A percentile compares a stretch with the other conserved stretches of the same genome.
Evolutionary conservation across 2,888 invertebrate species (phyloP).

Genomic region (Amblyjoppa proteus): DNA sequence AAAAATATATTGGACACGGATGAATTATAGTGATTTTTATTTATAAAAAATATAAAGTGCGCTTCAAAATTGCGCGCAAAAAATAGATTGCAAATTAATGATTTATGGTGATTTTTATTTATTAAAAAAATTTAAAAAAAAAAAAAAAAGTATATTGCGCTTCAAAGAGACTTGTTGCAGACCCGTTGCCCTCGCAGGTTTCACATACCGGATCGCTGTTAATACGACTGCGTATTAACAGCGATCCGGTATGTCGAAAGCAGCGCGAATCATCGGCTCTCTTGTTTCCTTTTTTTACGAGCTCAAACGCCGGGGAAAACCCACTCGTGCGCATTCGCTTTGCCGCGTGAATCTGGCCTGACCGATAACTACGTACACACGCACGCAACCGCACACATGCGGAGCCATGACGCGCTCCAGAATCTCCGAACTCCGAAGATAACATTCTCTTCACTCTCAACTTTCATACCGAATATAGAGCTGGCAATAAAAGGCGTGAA

Average conservation of each 20-base stretch:
- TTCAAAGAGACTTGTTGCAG: neutral
- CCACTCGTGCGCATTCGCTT: neutral
- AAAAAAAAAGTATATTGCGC: neutral
- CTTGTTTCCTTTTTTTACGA: conserved; percentile 5
- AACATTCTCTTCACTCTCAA: neutral
- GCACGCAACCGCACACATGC: neutral
- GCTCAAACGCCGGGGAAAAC: neutral
- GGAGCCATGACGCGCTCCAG: neutral
- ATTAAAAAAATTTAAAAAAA: neutral
- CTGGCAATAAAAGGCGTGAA: no score
- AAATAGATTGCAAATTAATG: no score
- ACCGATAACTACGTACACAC: neutral
- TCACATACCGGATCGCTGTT: neutral
- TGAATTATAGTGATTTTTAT: neutral
- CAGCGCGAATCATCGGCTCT: neutral
- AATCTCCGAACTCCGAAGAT: neutral
- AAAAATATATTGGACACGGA: no score
- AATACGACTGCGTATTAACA: neutral
- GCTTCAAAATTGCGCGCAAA: no score
- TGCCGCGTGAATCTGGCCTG: neutral
- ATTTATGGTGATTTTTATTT: neutral
- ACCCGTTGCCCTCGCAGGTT: neutral
- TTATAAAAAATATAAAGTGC: neutral
- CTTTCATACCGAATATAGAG: neutral
- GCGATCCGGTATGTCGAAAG: neutral